Base-by-base conservation (phyloP, 2,797 vertebrate species). In the Echeneis naucrates region DNA sequence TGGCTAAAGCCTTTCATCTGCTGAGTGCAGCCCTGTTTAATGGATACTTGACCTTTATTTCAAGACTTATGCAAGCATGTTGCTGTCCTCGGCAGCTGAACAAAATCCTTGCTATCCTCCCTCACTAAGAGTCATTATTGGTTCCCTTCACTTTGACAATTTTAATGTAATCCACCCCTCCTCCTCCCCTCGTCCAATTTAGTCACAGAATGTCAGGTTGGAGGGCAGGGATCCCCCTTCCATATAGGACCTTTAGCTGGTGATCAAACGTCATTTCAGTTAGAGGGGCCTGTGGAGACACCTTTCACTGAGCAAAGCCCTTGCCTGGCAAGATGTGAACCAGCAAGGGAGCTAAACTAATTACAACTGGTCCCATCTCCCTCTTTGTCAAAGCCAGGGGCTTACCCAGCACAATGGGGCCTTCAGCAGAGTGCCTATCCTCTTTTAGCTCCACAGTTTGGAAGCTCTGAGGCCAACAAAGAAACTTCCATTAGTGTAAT, bases 401-500 rank as follows among this genome's bases (percentile, higher is more conserved):
- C 89, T 94, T 92, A 90, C 55, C 69, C 65, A 65, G 83, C 79
- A 95, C 93, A 95, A 95, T 91, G 86, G 84, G 76, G 62, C 88
- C 90, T 92, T 93, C 83, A 91, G 89, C 71, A 54, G 81, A 87
- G 81, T 71, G 87, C 82, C 89, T 85, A 71, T 85, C 79, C 83
- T 86, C 78, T 82, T 82, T 84, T 78, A 84, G 86, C 85, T 81
- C 72, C 59, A 72, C 71, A 69, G 84, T 86, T 83, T 87, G 83
- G 88, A 86, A 82, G 87, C 88, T 83, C 73, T 38, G 56, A 59
- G 69, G 79, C 80, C 80, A 78, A 94, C 90, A 94, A 93, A 90
- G 84, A 85, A 68, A 82, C 87, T 87, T 93, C 91, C 93, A 95
- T 95, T 94, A 93, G 91, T 77, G 92, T 93, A 94, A 95, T 95